Evolutionary conservation across 2,113 vertebrate species (phyloP), one percentile per base, ranked within the genome.

Genomic region (Ctenomys sociabilis): DNA sequence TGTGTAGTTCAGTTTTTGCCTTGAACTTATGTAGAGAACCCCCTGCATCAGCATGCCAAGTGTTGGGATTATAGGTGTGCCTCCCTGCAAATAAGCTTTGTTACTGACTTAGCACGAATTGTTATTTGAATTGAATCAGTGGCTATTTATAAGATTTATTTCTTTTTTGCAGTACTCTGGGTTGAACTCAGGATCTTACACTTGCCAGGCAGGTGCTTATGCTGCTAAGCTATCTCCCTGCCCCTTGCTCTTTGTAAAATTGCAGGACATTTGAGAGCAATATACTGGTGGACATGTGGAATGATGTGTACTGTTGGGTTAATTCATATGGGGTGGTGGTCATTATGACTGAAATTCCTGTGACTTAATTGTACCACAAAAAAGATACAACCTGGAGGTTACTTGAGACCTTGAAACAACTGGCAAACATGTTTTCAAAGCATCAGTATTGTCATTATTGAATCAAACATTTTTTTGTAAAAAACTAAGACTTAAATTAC

Each of bases 291-390:
- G 91, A 75, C 93, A 93, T 59, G 52, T 19, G 80, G 82, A 95
- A 63, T 96, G 91, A 96, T 82, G 92, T 85, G 93, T 11, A 78
- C 93, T 77, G n/a, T 96, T 94, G 97, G 97, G 86, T 81, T 61
- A 84, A 72, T 57, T 91, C 75, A 24, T 73, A 92, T 93, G 90
- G 93, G 81, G 85, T 59, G 84, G 94, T 95, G 94, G 90, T 96
- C 70, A 30, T 90, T 93, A 91, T 92, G 45, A 78, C 26, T 64
- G 3, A 86, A 87, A n/a, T 35, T 85, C 83, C 30, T 59, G 30
- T 94, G 72, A 94, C 96, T 97, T 90, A 83, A 93, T 96, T 77
- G 89, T 26, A 40, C 52, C 68, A 40, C 52, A 89, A 35, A 92
- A 90, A 90, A n/a, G 84, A 90, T 91, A 61, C 4, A 90, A 80